Percentiles rank a stretch among this genome's conserved stretches.
These are phyloP conservation scores for Coregonus suidteri DNA, from an alignment of 2,797 vertebrate genomes.

Conservation along the genomic window DNA sequence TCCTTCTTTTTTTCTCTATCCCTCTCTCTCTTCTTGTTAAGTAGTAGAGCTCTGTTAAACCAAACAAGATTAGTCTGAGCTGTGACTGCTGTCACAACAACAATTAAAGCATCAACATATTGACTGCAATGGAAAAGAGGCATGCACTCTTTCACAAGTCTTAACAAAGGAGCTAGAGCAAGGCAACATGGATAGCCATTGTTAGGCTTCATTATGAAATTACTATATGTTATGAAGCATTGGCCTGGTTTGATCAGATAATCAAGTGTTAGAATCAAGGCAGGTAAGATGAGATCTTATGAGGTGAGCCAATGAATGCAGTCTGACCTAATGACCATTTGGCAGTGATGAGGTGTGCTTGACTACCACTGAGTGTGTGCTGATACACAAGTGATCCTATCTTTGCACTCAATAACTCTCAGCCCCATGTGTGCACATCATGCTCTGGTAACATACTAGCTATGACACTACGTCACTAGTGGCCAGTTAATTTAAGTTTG, in stretches of 20 bases:
- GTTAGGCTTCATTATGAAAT: background rate
- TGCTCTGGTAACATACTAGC: no score
- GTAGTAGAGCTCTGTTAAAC: background rate
- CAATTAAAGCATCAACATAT: background rate
- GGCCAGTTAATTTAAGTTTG: background rate
- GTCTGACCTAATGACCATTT: background rate
- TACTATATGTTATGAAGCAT: background rate
- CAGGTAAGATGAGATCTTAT: background rate
- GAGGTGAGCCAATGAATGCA: background rate
- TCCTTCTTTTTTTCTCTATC: no score
- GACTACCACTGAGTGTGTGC: background rate
- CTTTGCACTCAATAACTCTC: background rate
- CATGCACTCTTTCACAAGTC: background rate
- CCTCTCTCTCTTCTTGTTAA: background rate
- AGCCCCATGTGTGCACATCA: background rate
- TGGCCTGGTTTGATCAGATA: background rate
- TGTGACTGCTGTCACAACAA: conserved; percentile 1
- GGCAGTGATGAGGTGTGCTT: background rate
- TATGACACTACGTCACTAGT: background rate
- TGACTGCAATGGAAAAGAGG: background rate
- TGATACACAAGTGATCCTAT: background rate
- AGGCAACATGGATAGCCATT: background rate
- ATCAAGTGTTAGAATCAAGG: background rate
- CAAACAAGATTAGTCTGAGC: conserved; percentile 2
- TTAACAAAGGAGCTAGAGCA: background rate